Percentiles rank a stretch among this genome's conserved stretches.
Evolutionary conservation across 1,140 invertebrate genomes (phyloP).

Genomic region (Teleopsis dalmanni): DNA sequence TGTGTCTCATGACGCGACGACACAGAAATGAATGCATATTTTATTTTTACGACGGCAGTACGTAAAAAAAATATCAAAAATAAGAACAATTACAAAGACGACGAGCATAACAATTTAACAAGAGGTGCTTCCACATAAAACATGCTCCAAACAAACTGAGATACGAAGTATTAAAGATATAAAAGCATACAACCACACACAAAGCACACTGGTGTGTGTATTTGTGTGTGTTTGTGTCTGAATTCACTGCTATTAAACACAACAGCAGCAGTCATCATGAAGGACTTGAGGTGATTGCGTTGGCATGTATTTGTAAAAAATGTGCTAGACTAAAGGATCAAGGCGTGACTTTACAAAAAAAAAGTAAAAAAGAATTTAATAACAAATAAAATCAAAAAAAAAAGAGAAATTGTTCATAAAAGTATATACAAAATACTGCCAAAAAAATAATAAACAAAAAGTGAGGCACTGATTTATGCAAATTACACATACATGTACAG

Average conservation of each 20-base stretch:
- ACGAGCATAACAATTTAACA: too few relatives aligned
- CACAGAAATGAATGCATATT: constrained; percentile 8
- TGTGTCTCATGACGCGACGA: not conserved
- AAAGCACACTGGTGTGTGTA: not conserved
- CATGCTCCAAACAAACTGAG: too few relatives aligned
- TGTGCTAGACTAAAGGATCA: not conserved
- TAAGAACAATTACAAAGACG: too few relatives aligned
- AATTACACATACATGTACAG: not conserved
- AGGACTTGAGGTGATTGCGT: not conserved
- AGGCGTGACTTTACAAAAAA: constrained; percentile 8
- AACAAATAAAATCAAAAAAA: constrained; percentile 11
- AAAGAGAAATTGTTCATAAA: constrained; percentile 12
- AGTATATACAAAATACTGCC: not conserved
- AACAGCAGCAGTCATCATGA: too few relatives aligned
- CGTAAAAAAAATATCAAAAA: constrained; percentile 1
- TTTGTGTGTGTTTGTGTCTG: too few relatives aligned
- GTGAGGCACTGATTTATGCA: not conserved
- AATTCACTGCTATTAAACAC: not conserved
- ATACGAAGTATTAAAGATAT: too few relatives aligned
- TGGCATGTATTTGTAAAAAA: constrained; percentile 1
- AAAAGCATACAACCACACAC: not conserved
- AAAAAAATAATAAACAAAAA: constrained; percentile 2
- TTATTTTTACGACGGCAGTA: constrained; percentile 6
- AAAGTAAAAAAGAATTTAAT: constrained; percentile 6
- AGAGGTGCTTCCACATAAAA: too few relatives aligned